Evolutionary conservation across 2,888 invertebrate genomes (phyloP).

Genomic region (Epirrhoe alternata): DNA sequence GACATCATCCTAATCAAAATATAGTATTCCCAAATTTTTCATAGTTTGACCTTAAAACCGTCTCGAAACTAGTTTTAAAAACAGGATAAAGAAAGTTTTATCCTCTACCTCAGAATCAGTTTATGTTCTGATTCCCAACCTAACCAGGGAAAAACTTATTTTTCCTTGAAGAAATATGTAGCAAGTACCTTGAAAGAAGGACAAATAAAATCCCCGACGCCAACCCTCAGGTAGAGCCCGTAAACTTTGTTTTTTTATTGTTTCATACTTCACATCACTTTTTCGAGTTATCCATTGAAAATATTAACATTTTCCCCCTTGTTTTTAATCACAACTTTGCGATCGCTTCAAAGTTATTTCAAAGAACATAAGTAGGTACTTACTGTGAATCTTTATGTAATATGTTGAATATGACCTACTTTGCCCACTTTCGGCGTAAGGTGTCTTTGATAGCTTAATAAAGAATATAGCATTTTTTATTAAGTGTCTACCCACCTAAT

Average conservation of each 20-base stretch:
- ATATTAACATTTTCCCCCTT: constrained; percentile 1
- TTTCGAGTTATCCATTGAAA: constrained; percentile 23
- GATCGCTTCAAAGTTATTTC: not conserved
- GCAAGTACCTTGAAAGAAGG: constrained; percentile 15
- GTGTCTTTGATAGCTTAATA: not conserved
- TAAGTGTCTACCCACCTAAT: no score
- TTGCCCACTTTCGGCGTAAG: not conserved
- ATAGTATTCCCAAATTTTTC: no score
- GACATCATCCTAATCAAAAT: no score
- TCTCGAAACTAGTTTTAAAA: not conserved
- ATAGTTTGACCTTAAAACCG: no score
- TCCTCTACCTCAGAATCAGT: not conserved
- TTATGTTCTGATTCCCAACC: not conserved
- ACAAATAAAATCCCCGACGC: constrained; percentile 21
- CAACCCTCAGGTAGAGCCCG: constrained; percentile 32
- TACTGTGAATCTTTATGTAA: not conserved
- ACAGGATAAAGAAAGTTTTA: not conserved
- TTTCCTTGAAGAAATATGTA: constrained; percentile 9
- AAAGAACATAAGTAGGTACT: not conserved
- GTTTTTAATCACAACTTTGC: constrained; percentile 13
- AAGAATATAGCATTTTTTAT: not conserved
- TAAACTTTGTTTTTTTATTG: constrained; percentile 42
- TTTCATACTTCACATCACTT: constrained; percentile 20
- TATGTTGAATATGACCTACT: not conserved
- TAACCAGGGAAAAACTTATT: constrained; percentile 4